These are phyloP conservation scores for Gastrophysa polygoni DNA, from an alignment of 2,888 invertebrate species.

Conservation along the genomic window DNA sequence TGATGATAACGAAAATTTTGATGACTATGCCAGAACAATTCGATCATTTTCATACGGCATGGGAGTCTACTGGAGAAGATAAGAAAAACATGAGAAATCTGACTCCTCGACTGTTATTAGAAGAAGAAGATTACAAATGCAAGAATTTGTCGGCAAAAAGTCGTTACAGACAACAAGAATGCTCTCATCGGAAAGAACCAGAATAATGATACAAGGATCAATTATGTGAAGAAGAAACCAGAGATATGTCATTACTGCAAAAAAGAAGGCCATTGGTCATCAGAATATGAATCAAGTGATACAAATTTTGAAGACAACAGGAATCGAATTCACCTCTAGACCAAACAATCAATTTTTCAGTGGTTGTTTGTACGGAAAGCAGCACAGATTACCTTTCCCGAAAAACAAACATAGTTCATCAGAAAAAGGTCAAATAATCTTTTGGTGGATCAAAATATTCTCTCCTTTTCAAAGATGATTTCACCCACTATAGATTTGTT, in stretches of 20 bases:
- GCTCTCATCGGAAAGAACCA: background rate
- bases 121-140: background rate
- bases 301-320: too few species aligned
- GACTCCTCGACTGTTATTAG: background rate
- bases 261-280: too few species aligned
- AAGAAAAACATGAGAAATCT: background rate
- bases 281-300: too few species aligned
- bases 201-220: background rate
- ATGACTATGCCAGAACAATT: background rate
- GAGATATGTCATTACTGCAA: too few species aligned
- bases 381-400: too few species aligned
- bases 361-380: too few species aligned
- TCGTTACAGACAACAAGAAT: background rate
- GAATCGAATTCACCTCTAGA: too few species aligned
- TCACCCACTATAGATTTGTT: conserved; percentile 2
- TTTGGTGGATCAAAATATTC: conserved; percentile 21
- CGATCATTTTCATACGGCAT: too few species aligned
- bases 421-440: conserved; percentile 34
- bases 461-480: conserved; percentile 32
- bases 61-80: too few species aligned
- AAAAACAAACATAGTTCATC: conserved; percentile 20
- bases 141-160: too few species aligned
- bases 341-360: too few species aligned
- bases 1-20: background rate
- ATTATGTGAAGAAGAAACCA: background rate